These are phyloP conservation scores for Hydrotaea diabolus DNA, from an alignment of 2,888 invertebrate genomes.

Conservation along the genomic window DNA sequence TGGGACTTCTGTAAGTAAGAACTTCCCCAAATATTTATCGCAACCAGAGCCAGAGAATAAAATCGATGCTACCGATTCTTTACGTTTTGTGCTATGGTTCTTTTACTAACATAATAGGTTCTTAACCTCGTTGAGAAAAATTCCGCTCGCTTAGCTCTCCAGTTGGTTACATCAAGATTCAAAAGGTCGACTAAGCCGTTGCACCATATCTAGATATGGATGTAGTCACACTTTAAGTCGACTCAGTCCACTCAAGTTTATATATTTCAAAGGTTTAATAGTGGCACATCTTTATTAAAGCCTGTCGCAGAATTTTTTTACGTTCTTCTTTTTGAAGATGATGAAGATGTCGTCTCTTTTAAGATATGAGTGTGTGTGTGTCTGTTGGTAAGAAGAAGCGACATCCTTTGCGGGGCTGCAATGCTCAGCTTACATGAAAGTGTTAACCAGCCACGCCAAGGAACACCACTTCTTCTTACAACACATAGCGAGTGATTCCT, in stretches of 20 bases:
- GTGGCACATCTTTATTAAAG: constrained; percentile 70
- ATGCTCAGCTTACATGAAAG: constrained; percentile 29
- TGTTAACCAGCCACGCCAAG: constrained; percentile 27
- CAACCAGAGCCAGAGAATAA: too few relatives aligned
- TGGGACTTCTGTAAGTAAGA: too few relatives aligned
- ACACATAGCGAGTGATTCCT: neutral
- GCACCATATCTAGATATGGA: too few relatives aligned
- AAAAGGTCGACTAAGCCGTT: too few relatives aligned
- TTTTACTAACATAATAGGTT: too few relatives aligned
- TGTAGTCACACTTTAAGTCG: too few relatives aligned
- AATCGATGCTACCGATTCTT: too few relatives aligned
- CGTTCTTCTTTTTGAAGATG: constrained; percentile 41
- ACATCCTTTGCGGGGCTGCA: neutral
- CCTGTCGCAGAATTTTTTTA: constrained; percentile 20
- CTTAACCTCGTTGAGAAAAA: too few relatives aligned
- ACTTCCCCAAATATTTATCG: too few relatives aligned
- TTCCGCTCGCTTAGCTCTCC: too few relatives aligned
- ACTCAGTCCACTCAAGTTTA: neutral
- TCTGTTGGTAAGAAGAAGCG: neutral
- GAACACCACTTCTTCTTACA: constrained; percentile 4
- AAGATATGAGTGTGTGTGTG: constrained; percentile 2
- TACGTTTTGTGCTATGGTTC: too few relatives aligned
- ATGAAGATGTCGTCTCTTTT: constrained; percentile 49
- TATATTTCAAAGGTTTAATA: constrained; percentile 39
- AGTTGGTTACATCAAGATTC: too few relatives aligned